Conservation (phyloP, 2,888 invertebrate species). For the Cylloceria caligata region DNA sequence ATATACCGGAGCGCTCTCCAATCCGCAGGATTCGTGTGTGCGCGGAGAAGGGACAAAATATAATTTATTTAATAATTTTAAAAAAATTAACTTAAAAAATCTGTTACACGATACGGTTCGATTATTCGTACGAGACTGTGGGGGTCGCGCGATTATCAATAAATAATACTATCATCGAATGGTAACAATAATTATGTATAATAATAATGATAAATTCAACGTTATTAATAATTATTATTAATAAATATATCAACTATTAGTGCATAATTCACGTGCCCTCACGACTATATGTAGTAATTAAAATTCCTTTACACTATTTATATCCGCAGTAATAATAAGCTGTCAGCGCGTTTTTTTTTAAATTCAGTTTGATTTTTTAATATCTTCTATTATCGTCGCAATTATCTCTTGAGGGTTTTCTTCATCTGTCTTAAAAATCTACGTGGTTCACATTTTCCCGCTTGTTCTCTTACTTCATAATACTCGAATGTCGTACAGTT, state of each 20-base stretch:
- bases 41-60: slow-evolving; percentile 53
- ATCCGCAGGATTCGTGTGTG: slow-evolving; percentile 35
- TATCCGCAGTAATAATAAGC: slow-evolving; percentile 56
- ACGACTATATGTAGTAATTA: slow-evolving; percentile 61
- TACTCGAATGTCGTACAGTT: slow-evolving; percentile 49
- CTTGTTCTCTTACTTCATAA: slow-evolving; percentile 55
- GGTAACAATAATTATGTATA: slow-evolving; percentile 18
- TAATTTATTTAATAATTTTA: slow-evolving; percentile 34
- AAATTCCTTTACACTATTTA: slow-evolving; percentile 56
- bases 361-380: slow-evolving; percentile 16
- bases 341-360: slow-evolving; percentile 33
- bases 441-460: slow-evolving; percentile 53
- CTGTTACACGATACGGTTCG: slow-evolving; percentile 31
- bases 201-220: slow-evolving; percentile 45
- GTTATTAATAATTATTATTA: slow-evolving; percentile 56
- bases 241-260: slow-evolving; percentile 58
- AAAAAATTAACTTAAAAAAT: slow-evolving; percentile 14
- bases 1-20: slow-evolving; percentile 4
- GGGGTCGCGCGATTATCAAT: slow-evolving; percentile 41
- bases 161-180: slow-evolving; percentile 47
- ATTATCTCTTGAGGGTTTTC: background rate
- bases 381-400: background rate
- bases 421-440: slow-evolving; percentile 12
- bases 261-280: slow-evolving; percentile 64
- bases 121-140: slow-evolving; percentile 35